These are phyloP conservation scores for Blastomussa wellsi DNA, from an alignment of 92 coral and sea anemone species.

Conservation along the genomic window DNA sequence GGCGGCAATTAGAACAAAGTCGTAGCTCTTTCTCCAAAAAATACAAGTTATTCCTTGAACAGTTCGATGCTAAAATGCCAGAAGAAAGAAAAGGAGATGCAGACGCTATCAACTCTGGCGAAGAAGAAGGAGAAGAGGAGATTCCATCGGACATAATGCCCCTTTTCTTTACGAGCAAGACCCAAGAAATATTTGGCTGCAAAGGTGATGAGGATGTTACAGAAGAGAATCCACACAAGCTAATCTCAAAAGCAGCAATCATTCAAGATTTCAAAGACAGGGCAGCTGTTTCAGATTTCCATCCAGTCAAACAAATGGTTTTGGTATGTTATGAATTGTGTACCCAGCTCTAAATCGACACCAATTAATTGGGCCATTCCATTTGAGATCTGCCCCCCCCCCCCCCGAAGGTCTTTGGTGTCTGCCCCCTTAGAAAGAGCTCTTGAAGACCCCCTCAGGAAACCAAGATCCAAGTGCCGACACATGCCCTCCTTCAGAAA, in stretches of 20 bases:
- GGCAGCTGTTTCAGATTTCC: slow-evolving; percentile 99
- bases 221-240: slow-evolving; percentile 89
- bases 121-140: slow-evolving; percentile 77
- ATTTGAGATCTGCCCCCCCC: no score
- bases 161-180: slow-evolving; percentile 96
- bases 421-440: no score
- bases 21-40: background rate
- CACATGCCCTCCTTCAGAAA: no score
- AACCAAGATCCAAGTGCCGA: no score
- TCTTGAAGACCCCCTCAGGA: no score
- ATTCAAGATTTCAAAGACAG: slow-evolving; percentile 90
- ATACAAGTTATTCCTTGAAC: background rate
- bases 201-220: slow-evolving; percentile 97
- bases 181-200: slow-evolving; percentile 97
- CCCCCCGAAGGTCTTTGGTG: no score
- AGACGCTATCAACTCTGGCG: slow-evolving; percentile 58
- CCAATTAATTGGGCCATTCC: no score
- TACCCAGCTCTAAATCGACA: background rate
- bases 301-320: slow-evolving; percentile 89
- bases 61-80: slow-evolving; percentile 66
- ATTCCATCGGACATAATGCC: slow-evolving; percentile 88
- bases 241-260: slow-evolving; percentile 82
- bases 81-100: slow-evolving; percentile 77
- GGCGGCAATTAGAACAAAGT: slow-evolving; percentile 69
- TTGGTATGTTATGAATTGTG: slow-evolving; percentile 59